These are phyloP conservation scores for Rallus limicola DNA, from an alignment of 2,113 vertebrate species.

Conservation along the genomic window DNA sequence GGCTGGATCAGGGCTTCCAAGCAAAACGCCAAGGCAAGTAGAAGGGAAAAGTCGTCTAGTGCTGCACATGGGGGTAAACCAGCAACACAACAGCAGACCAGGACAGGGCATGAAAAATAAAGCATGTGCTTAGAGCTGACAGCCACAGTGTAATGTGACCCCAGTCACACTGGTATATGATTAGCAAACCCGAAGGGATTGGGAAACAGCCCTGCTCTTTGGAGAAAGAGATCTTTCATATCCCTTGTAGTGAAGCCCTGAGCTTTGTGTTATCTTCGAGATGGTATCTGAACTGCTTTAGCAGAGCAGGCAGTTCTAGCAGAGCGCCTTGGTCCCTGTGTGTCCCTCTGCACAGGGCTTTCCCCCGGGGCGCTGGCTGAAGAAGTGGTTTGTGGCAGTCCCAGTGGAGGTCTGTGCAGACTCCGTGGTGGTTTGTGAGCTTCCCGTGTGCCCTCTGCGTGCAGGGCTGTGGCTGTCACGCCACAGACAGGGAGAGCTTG, in stretches of 20 bases:
- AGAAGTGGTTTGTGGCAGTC: background rate
- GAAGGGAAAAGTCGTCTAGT: background rate
- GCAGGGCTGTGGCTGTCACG: background rate
- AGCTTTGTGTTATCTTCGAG: slow-evolving; percentile 5
- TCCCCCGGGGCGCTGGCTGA: fast-evolving
- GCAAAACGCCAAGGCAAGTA: background rate
- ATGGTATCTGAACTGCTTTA: background rate
- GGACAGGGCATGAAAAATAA: slow-evolving; percentile 41
- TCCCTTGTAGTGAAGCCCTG: background rate
- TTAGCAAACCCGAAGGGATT: background rate
- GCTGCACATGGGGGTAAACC: slow-evolving; percentile 14
- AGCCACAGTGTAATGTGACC: slow-evolving; percentile 52
- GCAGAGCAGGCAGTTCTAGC: background rate
- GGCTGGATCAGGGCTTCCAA: background rate
- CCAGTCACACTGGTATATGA: slow-evolving; percentile 52
- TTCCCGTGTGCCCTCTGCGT: fast-evolving
- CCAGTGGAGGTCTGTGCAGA: background rate
- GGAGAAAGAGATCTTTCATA: slow-evolving; percentile 53
- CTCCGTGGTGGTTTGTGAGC: background rate
- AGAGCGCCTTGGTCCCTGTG: background rate
- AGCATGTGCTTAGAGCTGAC: slow-evolving; percentile 8
- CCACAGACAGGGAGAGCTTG: background rate
- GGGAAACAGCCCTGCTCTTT: slow-evolving; percentile 19
- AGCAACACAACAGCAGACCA: background rate
- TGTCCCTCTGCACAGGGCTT: background rate